A percentile compares a stretch with the other conserved stretches of the same genome.
phyloP scores from a whole-genome alignment of 2,113 vertebrate species.

The Pogonocichla stellata region DNA sequence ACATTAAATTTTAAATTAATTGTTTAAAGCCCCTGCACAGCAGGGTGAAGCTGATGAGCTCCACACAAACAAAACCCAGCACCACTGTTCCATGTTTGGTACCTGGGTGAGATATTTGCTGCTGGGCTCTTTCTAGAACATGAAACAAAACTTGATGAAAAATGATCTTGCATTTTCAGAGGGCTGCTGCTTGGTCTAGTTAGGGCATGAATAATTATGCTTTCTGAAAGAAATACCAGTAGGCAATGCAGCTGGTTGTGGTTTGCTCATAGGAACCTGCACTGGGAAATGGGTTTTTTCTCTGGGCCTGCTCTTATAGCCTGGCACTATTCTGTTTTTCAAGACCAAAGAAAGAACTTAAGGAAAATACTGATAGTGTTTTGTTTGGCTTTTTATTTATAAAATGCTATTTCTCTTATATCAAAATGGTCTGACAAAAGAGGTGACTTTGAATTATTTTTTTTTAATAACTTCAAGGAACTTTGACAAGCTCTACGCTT shows the following conservation, averaged over 20 bases:
- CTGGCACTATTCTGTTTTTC: neutral
- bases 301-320: neutral
- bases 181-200: neutral
- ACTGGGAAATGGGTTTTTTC: neutral
- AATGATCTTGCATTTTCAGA: neutral
- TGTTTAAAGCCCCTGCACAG: neutral
- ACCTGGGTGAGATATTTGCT: neutral
- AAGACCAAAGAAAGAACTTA: neutral
- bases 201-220: neutral
- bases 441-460: neutral
- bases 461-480: neutral
- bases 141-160: neutral
- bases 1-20: neutral
- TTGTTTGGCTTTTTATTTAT: neutral
- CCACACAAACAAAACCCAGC: neutral
- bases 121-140: neutral
- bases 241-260: neutral
- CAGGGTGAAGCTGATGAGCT: neutral
- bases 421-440: neutral
- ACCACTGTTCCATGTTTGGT: rapidly evolving
- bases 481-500: neutral
- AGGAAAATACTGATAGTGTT: neutral
- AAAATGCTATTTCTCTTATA: neutral
- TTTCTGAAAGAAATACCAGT: neutral
- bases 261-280: neutral